Conservation (phyloP, 2,113 vertebrate genomes). For the Apteryx mantelli region DNA sequence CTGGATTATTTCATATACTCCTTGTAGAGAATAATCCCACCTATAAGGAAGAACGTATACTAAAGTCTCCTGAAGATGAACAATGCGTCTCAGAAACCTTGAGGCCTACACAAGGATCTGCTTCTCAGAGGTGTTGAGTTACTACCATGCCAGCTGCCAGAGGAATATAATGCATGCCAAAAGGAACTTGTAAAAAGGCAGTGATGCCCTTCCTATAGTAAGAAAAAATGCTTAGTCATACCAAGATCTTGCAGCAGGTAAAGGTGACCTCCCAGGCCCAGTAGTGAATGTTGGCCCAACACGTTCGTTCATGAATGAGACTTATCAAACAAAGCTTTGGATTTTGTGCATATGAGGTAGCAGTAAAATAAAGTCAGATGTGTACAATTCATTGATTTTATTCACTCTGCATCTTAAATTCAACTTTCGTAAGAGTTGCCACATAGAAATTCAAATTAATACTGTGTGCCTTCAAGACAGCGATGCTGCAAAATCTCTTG, state of each 20-base stretch:
- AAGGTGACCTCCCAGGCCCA: neutral
- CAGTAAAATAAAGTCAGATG: neutral
- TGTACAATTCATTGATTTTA: neutral
- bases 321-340: neutral
- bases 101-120: neutral
- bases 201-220: neutral
- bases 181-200: neutral
- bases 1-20: neutral
- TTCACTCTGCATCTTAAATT: neutral
- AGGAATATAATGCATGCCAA: neutral
- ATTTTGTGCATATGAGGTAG: neutral
- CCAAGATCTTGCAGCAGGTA: neutral
- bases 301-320: accelerated
- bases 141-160: neutral
- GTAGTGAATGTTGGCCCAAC: neutral
- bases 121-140: neutral
- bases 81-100: neutral
- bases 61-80: neutral
- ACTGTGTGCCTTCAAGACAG: neutral
- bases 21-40: neutral
- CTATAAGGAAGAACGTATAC: neutral
- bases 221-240: neutral
- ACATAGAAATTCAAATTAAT: neutral
- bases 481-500: neutral
- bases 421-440: neutral